Conservation (phyloP, 2,888 invertebrate species). For the Mayetiola destructor region DNA sequence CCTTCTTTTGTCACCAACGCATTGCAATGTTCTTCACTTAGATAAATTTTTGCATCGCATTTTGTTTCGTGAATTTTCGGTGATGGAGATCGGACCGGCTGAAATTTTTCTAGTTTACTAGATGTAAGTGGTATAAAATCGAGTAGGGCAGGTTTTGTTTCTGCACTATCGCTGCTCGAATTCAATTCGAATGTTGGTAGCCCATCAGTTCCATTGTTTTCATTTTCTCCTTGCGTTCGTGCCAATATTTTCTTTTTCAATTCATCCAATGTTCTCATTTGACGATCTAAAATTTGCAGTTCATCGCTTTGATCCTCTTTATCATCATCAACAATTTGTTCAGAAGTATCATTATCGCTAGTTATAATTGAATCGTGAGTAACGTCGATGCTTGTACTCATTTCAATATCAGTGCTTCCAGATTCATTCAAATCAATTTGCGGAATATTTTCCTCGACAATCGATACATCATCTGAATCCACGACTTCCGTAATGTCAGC, state of each 20-base stretch:
- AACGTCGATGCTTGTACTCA: too few species aligned
- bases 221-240: neutral
- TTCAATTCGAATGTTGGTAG: too few species aligned
- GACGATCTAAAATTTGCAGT: neutral
- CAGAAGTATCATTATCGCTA: too few species aligned
- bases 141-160: conserved; percentile 21
- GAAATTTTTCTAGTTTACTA: conserved; percentile 15
- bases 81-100: conserved; percentile 16
- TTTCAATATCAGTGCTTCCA: too few species aligned
- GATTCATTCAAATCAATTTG: too few species aligned
- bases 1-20: conserved; percentile 38
- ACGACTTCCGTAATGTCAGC: too few species aligned
- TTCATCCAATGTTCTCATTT: neutral
- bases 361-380: too few species aligned
- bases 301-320: too few species aligned
- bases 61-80: conserved; percentile 16
- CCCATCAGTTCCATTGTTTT: neutral
- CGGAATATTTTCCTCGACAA: too few species aligned
- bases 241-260: neutral
- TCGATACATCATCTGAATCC: too few species aligned
- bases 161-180: neutral
- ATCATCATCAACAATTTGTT: too few species aligned
- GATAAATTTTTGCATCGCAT: conserved; percentile 37
- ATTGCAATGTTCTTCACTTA: conserved; percentile 37
- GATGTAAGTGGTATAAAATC: conserved; percentile 27